Conservation (phyloP, 2,797 vertebrate genomes). For the Cetoscarus ocellatus region DNA sequence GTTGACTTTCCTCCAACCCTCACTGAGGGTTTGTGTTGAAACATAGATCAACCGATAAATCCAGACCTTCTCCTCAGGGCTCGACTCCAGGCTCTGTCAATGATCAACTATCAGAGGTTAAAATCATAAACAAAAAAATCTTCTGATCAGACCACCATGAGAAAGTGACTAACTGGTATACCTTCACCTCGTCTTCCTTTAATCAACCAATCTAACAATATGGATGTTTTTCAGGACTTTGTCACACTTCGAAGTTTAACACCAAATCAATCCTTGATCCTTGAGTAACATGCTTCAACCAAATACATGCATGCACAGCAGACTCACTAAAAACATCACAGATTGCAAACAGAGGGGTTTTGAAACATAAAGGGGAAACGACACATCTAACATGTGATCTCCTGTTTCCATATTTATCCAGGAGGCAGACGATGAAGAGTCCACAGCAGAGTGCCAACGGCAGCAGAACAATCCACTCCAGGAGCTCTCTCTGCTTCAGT, state of each 20-base stretch:
- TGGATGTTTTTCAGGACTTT: neutral
- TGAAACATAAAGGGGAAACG: neutral
- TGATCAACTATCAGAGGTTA: neutral
- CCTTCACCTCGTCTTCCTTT: neutral
- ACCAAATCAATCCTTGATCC: too few species aligned
- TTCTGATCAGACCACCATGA: neutral
- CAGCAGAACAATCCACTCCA: slow-evolving; percentile 23
- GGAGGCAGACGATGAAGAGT: slow-evolving; percentile 37
- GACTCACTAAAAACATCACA: neutral
- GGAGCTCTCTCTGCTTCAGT: slow-evolving; percentile 82
- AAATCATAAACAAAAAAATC: neutral
- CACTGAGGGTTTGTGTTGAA: neutral
- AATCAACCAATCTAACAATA: neutral
- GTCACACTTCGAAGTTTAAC: too few species aligned
- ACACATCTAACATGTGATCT: slow-evolving; percentile 16
- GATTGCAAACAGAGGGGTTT: neutral
- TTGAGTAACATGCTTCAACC: neutral
- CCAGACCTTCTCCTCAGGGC: neutral
- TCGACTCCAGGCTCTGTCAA: neutral
- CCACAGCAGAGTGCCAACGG: slow-evolving; percentile 19
- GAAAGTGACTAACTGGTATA: neutral
- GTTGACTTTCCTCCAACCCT: neutral
- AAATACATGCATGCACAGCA: neutral
- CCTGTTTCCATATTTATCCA: slow-evolving; percentile 46
- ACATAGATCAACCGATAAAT: neutral